Conservation (phyloP, 2,888 invertebrate genomes). For the Volucella inflata region DNA sequence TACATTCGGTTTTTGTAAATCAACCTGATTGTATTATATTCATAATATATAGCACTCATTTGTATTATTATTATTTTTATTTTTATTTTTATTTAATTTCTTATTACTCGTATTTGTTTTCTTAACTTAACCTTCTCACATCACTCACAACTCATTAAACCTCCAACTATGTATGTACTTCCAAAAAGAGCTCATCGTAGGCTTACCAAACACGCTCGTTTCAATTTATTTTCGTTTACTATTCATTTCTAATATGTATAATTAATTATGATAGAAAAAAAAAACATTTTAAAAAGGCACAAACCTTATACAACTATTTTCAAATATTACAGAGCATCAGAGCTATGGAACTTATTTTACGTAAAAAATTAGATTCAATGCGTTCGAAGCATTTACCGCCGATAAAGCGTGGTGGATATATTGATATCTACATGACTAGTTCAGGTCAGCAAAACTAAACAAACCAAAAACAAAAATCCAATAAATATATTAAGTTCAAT, state of each 20-base stretch:
- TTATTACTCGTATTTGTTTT: constrained; percentile 12
- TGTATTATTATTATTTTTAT: constrained; percentile 10
- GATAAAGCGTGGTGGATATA: constrained; percentile 91
- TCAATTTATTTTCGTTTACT: not conserved
- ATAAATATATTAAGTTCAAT: constrained; percentile 47
- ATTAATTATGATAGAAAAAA: not conserved
- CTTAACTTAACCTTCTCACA: constrained; percentile 13
- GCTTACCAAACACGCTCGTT: constrained; percentile 40
- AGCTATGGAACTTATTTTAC: constrained; percentile 90
- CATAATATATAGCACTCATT: not conserved
- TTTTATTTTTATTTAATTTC: constrained; percentile 38
- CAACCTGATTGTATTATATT: constrained; percentile 12
- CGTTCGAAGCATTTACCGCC: constrained; percentile 92
- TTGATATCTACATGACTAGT: constrained; percentile 93
- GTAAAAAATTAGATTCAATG: constrained; percentile 88
- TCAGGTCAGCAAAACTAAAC: constrained; percentile 88
- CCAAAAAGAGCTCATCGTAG: constrained; percentile 45
- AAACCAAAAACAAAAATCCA: constrained; percentile 38
- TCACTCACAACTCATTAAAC: constrained; percentile 78
- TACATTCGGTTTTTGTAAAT: not conserved
- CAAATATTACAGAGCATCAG: constrained; percentile 87
- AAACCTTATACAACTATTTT: constrained; percentile 49
- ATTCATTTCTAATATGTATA: not conserved
- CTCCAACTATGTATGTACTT: constrained; percentile 75
- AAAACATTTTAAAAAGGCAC: constrained; percentile 18